Evolutionary conservation across 2,888 invertebrate species (phyloP), one percentile per base, ranked within the genome.

Genomic region (Priapulus caudatus): DNA sequence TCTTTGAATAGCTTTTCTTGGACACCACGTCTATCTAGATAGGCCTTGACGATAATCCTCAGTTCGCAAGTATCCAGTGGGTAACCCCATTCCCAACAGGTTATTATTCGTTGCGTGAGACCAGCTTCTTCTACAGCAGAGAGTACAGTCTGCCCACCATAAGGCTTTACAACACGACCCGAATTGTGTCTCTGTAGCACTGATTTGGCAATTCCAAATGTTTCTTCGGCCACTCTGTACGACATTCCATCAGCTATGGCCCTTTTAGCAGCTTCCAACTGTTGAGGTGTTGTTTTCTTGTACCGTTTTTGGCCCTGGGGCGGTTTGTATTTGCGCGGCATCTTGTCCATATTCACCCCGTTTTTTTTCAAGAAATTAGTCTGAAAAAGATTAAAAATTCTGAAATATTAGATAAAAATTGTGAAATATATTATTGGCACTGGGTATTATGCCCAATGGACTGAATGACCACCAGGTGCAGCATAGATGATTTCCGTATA

Each of bases 261-360:
- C n/a, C n/a, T 33, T n/a, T 33, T 33, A n/a, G n/a, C n/a, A n/a
- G n/a, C n/a, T n/a, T n/a, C n/a, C n/a, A n/a, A n/a, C n/a, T n/a
- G n/a, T n/a, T n/a, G n/a, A n/a, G n/a, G n/a, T n/a, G n/a, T n/a
- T n/a, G n/a, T n/a, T n/a, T n/a, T n/a, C n/a, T n/a, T n/a, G n/a
- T n/a, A n/a, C n/a, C n/a, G n/a, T n/a, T n/a, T n/a, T n/a, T n/a
- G n/a, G n/a, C n/a, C n/a, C n/a, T n/a, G n/a, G n/a, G n/a, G n/a
- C n/a, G n/a, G 10, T 33, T 33, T 33, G 33, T 33, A 33, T n/a
- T 10, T 10, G 33, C 10, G 33, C n/a, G n/a, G 33, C 33, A 33
- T 33, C n/a, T n/a, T n/a, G 33, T 33, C 33, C 33, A 10, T 33
- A 33, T 33, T 33, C 33, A 33, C 33, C 33, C 33, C 33, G n/a